Conservation (phyloP, 1,140 invertebrate genomes). For the Onthophagus taurus region DNA sequence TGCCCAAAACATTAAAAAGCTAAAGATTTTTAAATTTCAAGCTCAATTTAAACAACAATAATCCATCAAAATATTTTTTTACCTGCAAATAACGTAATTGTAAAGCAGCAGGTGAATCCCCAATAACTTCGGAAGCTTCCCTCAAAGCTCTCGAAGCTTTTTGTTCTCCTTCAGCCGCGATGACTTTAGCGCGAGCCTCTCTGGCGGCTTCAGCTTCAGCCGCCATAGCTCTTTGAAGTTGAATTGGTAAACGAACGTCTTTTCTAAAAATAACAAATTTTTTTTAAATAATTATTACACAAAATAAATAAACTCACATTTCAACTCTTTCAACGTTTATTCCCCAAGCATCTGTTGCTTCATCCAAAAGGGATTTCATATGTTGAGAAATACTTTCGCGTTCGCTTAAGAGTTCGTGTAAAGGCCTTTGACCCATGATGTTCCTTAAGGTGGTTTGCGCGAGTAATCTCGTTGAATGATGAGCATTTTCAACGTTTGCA, state of each 20-base stretch:
- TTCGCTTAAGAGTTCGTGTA: constrained; percentile 93
- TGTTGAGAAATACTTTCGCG: constrained; percentile 84
- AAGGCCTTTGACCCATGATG: constrained; percentile 88
- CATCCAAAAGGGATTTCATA: constrained; percentile 77
- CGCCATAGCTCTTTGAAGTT: constrained; percentile 84
- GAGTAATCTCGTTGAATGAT: constrained; percentile 80
- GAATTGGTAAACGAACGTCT: constrained; percentile 80
- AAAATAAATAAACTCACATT: constrained; percentile 64
- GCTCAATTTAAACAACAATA: too few species aligned
- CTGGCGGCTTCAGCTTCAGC: constrained; percentile 83
- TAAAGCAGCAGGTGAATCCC: constrained; percentile 81
- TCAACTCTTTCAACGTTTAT: constrained; percentile 94
- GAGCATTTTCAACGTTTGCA: constrained; percentile 93
- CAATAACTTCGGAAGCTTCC: constrained; percentile 88
- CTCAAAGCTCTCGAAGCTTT: constrained; percentile 81
- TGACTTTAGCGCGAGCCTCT: constrained; percentile 63
- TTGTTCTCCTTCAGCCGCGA: constrained; percentile 76
- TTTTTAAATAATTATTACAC: too few species aligned
- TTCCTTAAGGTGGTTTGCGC: constrained; percentile 89
- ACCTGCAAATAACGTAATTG: constrained; percentile 48
- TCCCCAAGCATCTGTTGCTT: constrained; percentile 92
- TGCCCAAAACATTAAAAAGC: too few species aligned
- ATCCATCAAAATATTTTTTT: too few species aligned
- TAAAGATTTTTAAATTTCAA: too few species aligned
- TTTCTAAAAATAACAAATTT: constrained; percentile 60